Evolutionary conservation across 2,797 vertebrate species (phyloP).

Genomic region (Setipinna tenuifilis): DNA sequence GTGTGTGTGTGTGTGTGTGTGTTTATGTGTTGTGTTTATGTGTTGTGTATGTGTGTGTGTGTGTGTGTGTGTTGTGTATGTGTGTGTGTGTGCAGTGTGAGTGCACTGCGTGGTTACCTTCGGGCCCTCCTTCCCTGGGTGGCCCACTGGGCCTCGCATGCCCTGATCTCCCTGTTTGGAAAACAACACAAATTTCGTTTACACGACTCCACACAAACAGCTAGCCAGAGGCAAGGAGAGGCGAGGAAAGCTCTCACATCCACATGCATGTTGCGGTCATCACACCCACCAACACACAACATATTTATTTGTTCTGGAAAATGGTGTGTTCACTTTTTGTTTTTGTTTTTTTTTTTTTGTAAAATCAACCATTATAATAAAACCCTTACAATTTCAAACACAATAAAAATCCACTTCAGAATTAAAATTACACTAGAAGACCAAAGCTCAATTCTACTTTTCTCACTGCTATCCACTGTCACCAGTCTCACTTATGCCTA

Average conservation of each 20-base stretch:
- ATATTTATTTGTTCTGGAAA: background rate
- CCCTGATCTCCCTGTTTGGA: slow-evolving; percentile 85
- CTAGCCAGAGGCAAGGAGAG: background rate
- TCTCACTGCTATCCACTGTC: background rate
- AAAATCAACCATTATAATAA: too few species aligned
- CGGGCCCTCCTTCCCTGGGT: slow-evolving; percentile 94
- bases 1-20: too few species aligned
- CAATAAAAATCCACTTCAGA: too few species aligned
- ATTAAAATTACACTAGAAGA: too few species aligned
- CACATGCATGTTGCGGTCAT: too few species aligned
- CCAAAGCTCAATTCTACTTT: too few species aligned
- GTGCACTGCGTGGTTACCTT: slow-evolving; percentile 89
- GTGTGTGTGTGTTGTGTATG: background rate
- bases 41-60: background rate
- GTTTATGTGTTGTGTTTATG: too few species aligned
- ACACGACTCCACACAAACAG: background rate
- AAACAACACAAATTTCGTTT: slow-evolving; percentile 28
- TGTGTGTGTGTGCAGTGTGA: too few species aligned
- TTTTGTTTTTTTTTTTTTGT: too few species aligned
- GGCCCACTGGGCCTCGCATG: slow-evolving; percentile 87
- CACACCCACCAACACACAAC: background rate
- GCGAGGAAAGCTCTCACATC: too few species aligned
- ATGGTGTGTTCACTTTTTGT: background rate
- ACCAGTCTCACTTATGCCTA: background rate
- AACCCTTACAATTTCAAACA: too few species aligned